Evolutionary conservation across 2,888 invertebrate species (phyloP), one percentile per base, ranked within the genome.

Genomic region (Sarcophaga subvicina): DNA sequence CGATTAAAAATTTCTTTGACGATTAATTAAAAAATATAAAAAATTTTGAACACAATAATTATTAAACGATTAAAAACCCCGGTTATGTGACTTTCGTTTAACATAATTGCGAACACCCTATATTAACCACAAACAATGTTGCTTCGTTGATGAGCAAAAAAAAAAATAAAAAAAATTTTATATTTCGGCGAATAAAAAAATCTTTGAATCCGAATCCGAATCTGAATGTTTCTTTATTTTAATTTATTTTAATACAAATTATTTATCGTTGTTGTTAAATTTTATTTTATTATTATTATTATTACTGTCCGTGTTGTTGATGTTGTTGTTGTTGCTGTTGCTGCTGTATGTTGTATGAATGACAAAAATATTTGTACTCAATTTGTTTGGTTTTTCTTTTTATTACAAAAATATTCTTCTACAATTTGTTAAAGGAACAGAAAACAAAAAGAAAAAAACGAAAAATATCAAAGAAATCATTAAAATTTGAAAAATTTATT

Each of bases 401-500:
- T 66, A 14, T 47, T 49, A 49, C 10, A 49, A 49, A 25, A 25
- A 25, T 0, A 37, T 37, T 37, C 10, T 54, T 54, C 54, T 54
- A 54, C 37, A 2, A 37, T 37, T 37, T 54, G 4, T 54, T 54
- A 54, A 17, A 54, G 12, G 54, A 22, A 22, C 14, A 54, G 8
- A 54, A 10, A 54, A 12, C 22, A 54, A 14, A 49, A 49, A 49
- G 0, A 49, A 49, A 49, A 49, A 8, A 14, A 12, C 14, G 22
- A 11, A 49, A 60, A 67, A 72, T 78, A 73, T 83, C 67, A 78
- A 83, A 78, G 67, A 72, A 72, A 77, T 83, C 83, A 47, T 72
- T 78, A 72, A 72, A 83, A 78, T 83, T 62, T 83, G n/a, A 72
- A 83, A 78, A 63, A 83, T 83, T 20, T 45, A 63, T 73, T 73